phyloP scores from a whole-genome alignment of 2,888 invertebrate genomes.

The Rutpela maculata region DNA sequence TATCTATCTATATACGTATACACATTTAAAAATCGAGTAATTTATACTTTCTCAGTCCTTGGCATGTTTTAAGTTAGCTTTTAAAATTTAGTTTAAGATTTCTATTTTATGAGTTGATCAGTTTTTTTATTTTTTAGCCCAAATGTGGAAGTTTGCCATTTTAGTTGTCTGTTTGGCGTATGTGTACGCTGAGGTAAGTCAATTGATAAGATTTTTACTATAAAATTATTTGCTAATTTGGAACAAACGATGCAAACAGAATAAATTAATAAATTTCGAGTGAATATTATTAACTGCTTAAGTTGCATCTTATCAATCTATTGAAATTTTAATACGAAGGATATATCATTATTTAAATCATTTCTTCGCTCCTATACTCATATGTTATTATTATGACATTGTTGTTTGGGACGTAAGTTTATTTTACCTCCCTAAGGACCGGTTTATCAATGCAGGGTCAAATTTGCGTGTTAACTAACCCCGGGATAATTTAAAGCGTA shows the following conservation, averaged over 20 bases:
- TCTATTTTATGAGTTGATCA: not conserved
- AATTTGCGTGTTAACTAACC: too few species aligned
- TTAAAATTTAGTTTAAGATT: not conserved
- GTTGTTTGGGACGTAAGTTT: too few species aligned
- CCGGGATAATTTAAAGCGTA: too few species aligned
- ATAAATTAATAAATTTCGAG: not conserved
- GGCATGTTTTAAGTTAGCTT: too few species aligned
- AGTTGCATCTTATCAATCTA: not conserved
- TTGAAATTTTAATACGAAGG: too few species aligned
- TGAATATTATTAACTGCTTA: not conserved
- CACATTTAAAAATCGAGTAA: not conserved
- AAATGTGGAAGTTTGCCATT: constrained; percentile 4
- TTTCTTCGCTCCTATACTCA: too few species aligned
- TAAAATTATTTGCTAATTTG: not conserved
- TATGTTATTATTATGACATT: too few species aligned
- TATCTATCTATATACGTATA: not conserved
- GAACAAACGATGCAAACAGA: too few species aligned
- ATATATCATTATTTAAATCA: too few species aligned
- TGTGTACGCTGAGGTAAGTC: constrained; percentile 16
- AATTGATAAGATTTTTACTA: not conserved
- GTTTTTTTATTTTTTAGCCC: not conserved
- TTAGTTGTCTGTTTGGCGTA: not conserved
- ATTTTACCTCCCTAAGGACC: too few species aligned
- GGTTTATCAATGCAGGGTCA: too few species aligned
- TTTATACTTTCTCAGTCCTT: not conserved